These are phyloP conservation scores for Rhea americana DNA, from an alignment of 2,113 vertebrate genomes.

Conservation along the genomic window DNA sequence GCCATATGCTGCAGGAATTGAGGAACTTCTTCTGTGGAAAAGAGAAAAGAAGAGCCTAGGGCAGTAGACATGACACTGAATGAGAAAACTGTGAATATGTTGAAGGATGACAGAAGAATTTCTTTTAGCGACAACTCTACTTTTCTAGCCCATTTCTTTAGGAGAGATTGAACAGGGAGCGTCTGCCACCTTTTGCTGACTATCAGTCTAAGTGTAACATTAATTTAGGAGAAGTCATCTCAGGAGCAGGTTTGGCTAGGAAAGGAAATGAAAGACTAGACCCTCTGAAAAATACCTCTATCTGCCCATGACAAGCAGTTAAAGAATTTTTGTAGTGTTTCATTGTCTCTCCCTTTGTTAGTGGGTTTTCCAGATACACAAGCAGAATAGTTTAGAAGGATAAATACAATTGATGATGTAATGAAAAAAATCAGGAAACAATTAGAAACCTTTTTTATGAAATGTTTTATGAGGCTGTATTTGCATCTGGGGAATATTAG, in stretches of 20 bases:
- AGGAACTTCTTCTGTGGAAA: constrained; percentile 65
- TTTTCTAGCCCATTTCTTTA: constrained; percentile 54
- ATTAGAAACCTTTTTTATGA: constrained; percentile 68
- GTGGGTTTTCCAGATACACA: constrained; percentile 26
- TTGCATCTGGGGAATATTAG: constrained; percentile 75
- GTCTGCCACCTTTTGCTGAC: constrained; percentile 61
- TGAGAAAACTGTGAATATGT: constrained; percentile 71
- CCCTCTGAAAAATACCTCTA: constrained; percentile 27
- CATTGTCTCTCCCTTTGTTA: constrained; percentile 4
- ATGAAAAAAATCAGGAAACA: constrained; percentile 71
- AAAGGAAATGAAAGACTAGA: constrained; percentile 54
- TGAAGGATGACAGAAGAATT: constrained; percentile 67
- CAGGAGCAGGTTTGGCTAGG: constrained; percentile 20
- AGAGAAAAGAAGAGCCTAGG: constrained; percentile 69
- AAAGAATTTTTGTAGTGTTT: constrained; percentile 41
- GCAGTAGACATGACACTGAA: constrained; percentile 42
- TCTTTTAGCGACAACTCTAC: constrained; percentile 49
- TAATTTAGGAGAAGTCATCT: constrained; percentile 65
- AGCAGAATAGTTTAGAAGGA: constrained; percentile 48
- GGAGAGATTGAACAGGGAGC: constrained; percentile 42
- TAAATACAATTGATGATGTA: constrained; percentile 66
- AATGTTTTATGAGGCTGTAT: constrained; percentile 70
- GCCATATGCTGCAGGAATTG: constrained; percentile 71
- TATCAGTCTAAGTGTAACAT: constrained; percentile 45
- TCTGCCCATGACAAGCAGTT: neutral